Conservation (phyloP, 2,113 vertebrate species). For the Pelodiscus sinensis region DNA sequence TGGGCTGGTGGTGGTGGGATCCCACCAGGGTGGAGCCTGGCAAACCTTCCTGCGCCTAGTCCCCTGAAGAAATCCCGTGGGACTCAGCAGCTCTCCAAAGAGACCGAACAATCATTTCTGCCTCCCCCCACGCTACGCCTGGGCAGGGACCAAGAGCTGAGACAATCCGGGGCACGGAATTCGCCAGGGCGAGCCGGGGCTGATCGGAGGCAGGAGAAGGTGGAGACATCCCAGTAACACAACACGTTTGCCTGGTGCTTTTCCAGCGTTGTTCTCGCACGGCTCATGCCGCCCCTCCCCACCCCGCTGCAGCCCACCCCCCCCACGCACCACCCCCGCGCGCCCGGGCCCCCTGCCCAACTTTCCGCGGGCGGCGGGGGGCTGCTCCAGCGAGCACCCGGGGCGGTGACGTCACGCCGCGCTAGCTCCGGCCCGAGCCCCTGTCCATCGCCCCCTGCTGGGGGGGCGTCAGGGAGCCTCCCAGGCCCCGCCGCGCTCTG, state of each 20-base stretch:
- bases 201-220: not conserved
- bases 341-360: not conserved
- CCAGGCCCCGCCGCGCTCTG: not conserved
- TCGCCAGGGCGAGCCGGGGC: not conserved
- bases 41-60: accelerated
- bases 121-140: not conserved
- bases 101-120: not conserved
- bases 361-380: not conserved
- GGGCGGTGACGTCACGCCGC: not conserved
- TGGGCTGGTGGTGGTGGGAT: accelerated
- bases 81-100: not conserved
- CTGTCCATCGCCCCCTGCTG: not conserved
- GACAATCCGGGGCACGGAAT: not conserved
- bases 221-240: not conserved
- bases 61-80: not conserved
- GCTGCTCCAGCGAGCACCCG: not conserved
- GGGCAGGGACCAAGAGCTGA: not conserved
- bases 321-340: not conserved
- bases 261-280: not conserved
- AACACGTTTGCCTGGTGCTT: not conserved
- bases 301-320: not conserved
- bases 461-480: not conserved
- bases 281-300: not conserved
- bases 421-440: not conserved
- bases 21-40: not conserved